A percentile compares a stretch with the other conserved stretches of the same genome.
phyloP scores from a whole-genome alignment of 2,797 vertebrate species.

The Molossus molossus region DNA sequence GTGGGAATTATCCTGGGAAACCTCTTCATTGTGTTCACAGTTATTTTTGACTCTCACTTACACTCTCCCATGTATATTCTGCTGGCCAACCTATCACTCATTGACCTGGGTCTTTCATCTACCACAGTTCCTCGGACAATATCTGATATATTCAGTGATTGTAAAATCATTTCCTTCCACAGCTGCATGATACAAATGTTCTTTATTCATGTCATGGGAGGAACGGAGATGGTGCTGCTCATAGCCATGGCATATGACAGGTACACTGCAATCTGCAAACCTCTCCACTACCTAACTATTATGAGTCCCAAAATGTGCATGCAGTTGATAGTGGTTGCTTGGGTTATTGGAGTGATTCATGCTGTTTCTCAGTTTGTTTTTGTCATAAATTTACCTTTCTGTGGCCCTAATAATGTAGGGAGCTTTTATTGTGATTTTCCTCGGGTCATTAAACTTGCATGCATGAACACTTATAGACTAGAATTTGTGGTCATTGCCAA shows the following conservation, averaged over 20 bases:
- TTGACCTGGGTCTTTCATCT: slow-evolving; percentile 83
- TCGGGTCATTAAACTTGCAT: slow-evolving; percentile 83
- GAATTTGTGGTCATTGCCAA: slow-evolving; percentile 84
- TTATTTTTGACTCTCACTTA: slow-evolving; percentile 71
- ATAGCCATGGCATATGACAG: slow-evolving; percentile 82
- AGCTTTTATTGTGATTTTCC: slow-evolving; percentile 87
- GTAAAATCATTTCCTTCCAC: slow-evolving; percentile 75
- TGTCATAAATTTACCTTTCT: slow-evolving; percentile 83
- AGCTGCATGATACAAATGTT: slow-evolving; percentile 81
- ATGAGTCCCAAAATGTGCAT: slow-evolving; percentile 75
- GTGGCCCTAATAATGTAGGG: slow-evolving; percentile 80
- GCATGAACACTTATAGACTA: slow-evolving; percentile 76
- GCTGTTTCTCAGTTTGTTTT: slow-evolving; percentile 82
- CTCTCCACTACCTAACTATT: slow-evolving; percentile 79
- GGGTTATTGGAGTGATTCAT: slow-evolving; percentile 77
- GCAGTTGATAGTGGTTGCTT: slow-evolving; percentile 67
- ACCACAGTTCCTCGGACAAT: slow-evolving; percentile 82
- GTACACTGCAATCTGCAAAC: slow-evolving; percentile 84
- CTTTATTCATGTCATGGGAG: slow-evolving; percentile 84
- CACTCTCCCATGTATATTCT: slow-evolving; percentile 84
- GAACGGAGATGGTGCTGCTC: slow-evolving; percentile 81
- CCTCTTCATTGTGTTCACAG: slow-evolving; percentile 74
- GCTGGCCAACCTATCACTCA: slow-evolving; percentile 79
- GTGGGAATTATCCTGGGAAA: slow-evolving; percentile 81
- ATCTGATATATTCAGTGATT: slow-evolving; percentile 71